These are phyloP conservation scores for Ispidina picta DNA, from an alignment of 2,797 vertebrate genomes.

Conservation along the genomic window DNA sequence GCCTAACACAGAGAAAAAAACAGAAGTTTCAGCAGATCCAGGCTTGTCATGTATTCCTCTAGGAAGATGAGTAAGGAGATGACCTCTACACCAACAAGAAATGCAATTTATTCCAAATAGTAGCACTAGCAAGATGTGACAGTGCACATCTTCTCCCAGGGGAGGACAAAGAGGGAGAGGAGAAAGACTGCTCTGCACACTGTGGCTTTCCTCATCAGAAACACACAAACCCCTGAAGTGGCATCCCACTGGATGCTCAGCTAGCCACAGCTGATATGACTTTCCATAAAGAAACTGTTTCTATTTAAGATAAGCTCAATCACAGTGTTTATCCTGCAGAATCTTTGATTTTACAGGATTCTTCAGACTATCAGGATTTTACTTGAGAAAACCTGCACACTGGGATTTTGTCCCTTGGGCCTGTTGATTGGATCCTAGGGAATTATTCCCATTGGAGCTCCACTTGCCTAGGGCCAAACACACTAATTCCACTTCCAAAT, in stretches of 20 bases:
- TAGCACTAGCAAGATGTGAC: neutral
- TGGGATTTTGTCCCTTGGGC: constrained; percentile 24
- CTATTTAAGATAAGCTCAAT: neutral
- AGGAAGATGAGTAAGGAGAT: neutral
- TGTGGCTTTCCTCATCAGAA: neutral
- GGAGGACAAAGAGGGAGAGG: neutral
- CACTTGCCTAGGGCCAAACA: constrained; percentile 42
- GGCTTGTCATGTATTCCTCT: neutral
- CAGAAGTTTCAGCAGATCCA: neutral
- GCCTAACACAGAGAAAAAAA: neutral
- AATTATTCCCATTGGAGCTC: constrained; percentile 13
- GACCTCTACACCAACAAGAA: neutral
- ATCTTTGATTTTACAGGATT: constrained; percentile 9
- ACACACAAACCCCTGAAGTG: neutral
- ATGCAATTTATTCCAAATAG: neutral
- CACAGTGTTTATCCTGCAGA: neutral
- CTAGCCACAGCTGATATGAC: neutral
- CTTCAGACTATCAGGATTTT: constrained; percentile 26
- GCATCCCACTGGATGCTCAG: neutral
- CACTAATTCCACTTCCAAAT: constrained; percentile 46
- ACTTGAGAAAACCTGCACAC: neutral
- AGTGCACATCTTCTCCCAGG: neutral
- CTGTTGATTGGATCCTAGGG: constrained; percentile 44
- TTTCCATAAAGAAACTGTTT: neutral
- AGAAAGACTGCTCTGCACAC: neutral